phyloP scores from a whole-genome alignment of 1,140 invertebrate genomes.

The Diorhabda carinulata region DNA sequence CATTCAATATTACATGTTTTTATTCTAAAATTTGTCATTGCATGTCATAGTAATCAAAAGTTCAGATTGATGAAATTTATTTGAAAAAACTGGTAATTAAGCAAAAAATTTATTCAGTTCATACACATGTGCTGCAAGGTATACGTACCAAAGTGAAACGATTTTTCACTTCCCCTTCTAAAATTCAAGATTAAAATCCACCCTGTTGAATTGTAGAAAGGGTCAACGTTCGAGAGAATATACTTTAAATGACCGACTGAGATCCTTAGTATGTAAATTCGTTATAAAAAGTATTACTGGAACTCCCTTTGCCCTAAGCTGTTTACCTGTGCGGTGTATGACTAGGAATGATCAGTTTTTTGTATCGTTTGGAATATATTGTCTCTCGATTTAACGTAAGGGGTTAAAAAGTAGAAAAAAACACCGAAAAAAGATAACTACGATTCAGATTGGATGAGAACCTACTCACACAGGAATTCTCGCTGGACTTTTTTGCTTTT shows the following conservation, averaged over 20 bases:
- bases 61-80: no score
- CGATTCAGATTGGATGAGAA: not conserved
- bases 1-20: no score
- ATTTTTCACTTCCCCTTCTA: conserved; percentile 3
- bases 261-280: conserved; percentile 9
- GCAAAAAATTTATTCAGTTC: no score
- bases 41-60: no score
- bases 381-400: not conserved
- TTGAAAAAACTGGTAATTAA: no score
- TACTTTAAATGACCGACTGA: conserved; percentile 6
- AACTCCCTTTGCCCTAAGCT: not conserved
- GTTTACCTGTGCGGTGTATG: conserved; percentile 4
- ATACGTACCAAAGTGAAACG: no score
- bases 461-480: not conserved
- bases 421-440: not conserved
- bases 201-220: conserved; percentile 9
- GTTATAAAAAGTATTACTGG: not conserved
- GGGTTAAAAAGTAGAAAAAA: no score
- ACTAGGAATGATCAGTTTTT: not conserved
- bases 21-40: no score
- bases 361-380: not conserved
- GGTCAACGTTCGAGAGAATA: conserved; percentile 12
- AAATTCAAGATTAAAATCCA: conserved; percentile 9
- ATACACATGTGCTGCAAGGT: no score
- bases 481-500: not conserved